Evolutionary conservation across 2,797 vertebrate species (phyloP).

Genomic region (Capromys pilorides): DNA sequence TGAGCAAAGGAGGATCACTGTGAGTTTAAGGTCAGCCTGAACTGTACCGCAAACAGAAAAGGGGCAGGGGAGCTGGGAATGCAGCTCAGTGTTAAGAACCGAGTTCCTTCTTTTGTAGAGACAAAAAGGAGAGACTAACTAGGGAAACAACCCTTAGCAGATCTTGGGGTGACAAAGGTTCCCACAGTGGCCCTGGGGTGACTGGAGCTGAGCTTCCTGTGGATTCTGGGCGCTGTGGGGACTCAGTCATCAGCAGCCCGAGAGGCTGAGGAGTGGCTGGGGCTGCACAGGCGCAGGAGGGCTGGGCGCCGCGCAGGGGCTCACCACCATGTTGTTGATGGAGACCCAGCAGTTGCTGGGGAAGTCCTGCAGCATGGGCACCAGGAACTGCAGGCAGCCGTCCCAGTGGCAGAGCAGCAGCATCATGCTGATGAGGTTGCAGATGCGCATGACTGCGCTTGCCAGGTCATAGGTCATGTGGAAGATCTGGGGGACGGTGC

Average conservation of each 20-base stretch:
- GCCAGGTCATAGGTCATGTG: conserved; percentile 98
- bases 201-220: neutral
- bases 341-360: conserved; percentile 97
- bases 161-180: neutral
- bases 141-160: too few relatives aligned
- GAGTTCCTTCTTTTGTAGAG: neutral
- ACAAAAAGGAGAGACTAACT: neutral
- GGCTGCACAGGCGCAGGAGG: neutral
- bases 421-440: conserved; percentile 98
- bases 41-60: neutral
- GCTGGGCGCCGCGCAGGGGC: conserved; percentile 58
- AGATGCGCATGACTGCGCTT: conserved; percentile 95
- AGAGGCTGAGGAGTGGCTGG: neutral
- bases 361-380: conserved; percentile 97
- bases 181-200: neutral
- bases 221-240: neutral
- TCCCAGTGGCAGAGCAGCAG: conserved; percentile 97
- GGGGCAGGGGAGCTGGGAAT: neutral
- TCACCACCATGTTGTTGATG: conserved; percentile 98
- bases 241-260: neutral
- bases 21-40: too few relatives aligned
- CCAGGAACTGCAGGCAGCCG: conserved; percentile 96
- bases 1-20: too few relatives aligned
- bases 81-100: neutral
- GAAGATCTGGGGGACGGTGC: conserved; percentile 89